Evolutionary conservation across 2,888 invertebrate species (phyloP), one percentile per base, ranked within the genome.

Genomic region (Xestia rhomboidea): DNA sequence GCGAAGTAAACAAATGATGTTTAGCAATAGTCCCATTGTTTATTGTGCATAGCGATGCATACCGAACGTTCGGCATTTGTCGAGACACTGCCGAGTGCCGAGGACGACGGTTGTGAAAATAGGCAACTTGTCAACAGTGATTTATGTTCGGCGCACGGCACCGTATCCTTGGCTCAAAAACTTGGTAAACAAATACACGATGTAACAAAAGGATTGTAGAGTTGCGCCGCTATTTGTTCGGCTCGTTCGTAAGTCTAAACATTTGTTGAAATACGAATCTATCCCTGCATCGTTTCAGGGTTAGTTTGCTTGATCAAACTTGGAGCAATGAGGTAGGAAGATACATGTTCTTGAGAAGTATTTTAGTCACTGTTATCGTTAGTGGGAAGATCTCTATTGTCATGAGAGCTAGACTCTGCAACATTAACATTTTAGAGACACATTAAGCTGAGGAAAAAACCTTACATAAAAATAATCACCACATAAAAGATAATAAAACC

Each of bases 11-110:
- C 87, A 86, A 80, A 81, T 77, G 81, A 76, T 85, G 90, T 94
- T 92, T 91, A 88, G 93, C 91, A 94, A 94, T 88, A 77, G 87
- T 80, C 76, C 91, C 89, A 94, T 95, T 95, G 94, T 95, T 94
- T 93, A 91, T 90, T 91, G 91, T 92, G 89, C 90, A 89, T 89
- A 85, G 83, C 82, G 76, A 88, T 88, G 88, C 88, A 87, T 82
- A 87, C 86, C 77, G 84, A 87, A 71, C 81, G 81, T 89, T 87
- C 86, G 85, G 85, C 85, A 88, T 89, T 88, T 88, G 80, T 69
- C 79, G 82, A 88, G 86, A 74, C 82, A 87, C 79, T 86, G 80
- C 74, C 80, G 83, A 81, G 81, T 85, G 80, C 86, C 87, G 89
- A 88, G 88, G 88, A 90, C 90, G 87, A 89, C 89, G 88, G 86